These are phyloP conservation scores for Rhynchophorus ferrugineus DNA, from an alignment of 1,140 invertebrate species.

Conservation along the genomic window DNA sequence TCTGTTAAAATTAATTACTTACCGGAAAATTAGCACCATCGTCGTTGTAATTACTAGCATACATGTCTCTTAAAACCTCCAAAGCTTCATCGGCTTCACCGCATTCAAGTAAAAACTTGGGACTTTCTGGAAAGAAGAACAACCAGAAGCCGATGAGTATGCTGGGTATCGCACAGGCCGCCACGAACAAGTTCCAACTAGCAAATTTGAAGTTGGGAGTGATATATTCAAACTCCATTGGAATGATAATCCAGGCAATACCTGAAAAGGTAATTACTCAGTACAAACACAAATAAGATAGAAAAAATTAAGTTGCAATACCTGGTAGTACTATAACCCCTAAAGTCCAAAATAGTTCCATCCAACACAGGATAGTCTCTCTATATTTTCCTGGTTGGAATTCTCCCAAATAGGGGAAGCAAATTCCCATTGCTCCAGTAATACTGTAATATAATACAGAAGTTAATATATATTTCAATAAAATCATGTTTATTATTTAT, in stretches of 20 bases:
- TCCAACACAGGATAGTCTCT: constrained; percentile 68
- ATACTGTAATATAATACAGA: constrained; percentile 44
- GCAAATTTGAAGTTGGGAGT: constrained; percentile 54
- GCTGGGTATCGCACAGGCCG: constrained; percentile 57
- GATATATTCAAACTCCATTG: constrained; percentile 51
- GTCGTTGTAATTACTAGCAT: constrained; percentile 60
- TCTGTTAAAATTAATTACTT: too few relatives aligned
- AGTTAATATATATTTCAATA: too few relatives aligned
- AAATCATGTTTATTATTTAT: too few relatives aligned
- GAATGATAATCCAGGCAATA: constrained; percentile 66
- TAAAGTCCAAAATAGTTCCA: constrained; percentile 72
- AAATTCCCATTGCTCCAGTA: constrained; percentile 69
- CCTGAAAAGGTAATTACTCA: constrained; percentile 41
- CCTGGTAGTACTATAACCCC: constrained; percentile 63
- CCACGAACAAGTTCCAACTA: constrained; percentile 70
- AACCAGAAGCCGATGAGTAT: constrained; percentile 58
- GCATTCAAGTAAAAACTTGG: constrained; percentile 72
- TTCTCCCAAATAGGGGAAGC: constrained; percentile 68
- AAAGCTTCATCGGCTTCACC: constrained; percentile 66
- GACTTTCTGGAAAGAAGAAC: constrained; percentile 75
- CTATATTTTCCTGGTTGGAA: constrained; percentile 67
- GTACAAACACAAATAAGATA: background rate
- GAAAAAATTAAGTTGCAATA: too few relatives aligned
- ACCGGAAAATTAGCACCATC: constrained; percentile 59
- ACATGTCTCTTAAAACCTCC: constrained; percentile 59